Conservation (phyloP, 2,797 vertebrate genomes). For the Falco columbarius region DNA sequence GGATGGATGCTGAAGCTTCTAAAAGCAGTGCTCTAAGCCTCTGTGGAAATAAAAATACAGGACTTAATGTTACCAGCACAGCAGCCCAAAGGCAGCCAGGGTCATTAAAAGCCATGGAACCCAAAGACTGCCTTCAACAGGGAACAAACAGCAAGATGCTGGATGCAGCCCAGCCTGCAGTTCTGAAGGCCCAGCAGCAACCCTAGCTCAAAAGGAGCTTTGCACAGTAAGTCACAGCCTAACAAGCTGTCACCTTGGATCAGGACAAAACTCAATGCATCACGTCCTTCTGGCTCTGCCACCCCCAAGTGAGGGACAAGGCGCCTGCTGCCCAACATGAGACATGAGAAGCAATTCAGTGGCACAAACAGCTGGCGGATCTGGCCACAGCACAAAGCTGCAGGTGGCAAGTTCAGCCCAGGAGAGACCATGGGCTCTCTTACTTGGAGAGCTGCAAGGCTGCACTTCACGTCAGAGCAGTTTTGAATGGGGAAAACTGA, state of each 20-base stretch:
- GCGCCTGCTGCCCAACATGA: neutral
- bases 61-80: neutral
- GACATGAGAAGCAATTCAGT: neutral
- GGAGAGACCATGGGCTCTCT: neutral
- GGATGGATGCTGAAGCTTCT: neutral
- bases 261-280: fast-evolving
- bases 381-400: neutral
- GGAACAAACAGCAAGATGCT: neutral
- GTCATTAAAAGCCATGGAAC: neutral
- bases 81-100: neutral
- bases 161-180: neutral
- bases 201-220: neutral
- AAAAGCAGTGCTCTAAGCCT: neutral
- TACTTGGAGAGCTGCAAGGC: neutral
- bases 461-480: neutral
- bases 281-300: neutral
- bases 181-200: neutral
- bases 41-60: neutral
- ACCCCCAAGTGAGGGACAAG: neutral
- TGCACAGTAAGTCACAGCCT: neutral
- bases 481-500: neutral
- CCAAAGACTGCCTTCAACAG: neutral
- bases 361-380: neutral
- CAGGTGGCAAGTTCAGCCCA: neutral
- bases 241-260: neutral